Evolutionary conservation across 2,113 vertebrate genomes (phyloP).

Genomic region (Octodon degus): DNA sequence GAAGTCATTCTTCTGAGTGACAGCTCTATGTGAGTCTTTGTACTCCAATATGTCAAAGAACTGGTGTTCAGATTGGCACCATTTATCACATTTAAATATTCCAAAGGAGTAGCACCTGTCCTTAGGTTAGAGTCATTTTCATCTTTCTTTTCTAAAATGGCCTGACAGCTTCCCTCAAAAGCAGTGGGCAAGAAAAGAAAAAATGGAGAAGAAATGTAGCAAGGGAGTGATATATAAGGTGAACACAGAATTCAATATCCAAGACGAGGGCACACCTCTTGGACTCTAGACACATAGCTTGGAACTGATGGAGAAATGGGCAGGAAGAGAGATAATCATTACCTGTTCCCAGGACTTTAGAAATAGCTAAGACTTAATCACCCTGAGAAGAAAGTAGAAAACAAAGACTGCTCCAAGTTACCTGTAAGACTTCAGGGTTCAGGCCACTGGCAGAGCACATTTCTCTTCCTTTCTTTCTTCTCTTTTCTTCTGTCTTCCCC

Average conservation of each 20-base stretch:
- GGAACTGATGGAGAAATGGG: conserved; percentile 72
- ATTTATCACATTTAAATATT: conserved; percentile 81
- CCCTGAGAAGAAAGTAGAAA: conserved; percentile 54
- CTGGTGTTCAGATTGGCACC: not conserved
- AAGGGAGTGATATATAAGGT: conserved; percentile 74
- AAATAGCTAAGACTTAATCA: conserved; percentile 74
- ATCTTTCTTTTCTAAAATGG: conserved; percentile 17
- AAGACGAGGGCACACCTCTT: conserved; percentile 68
- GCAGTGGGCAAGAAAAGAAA: not conserved
- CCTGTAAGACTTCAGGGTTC: conserved; percentile 35
- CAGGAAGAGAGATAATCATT: conserved; percentile 77
- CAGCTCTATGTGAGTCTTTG: conserved; percentile 55
- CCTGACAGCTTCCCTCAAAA: conserved; percentile 7
- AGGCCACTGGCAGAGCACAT: not conserved
- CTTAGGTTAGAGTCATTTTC: conserved; percentile 54
- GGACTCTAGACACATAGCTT: conserved; percentile 73
- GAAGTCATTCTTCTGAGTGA: conserved; percentile 70
- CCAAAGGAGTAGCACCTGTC: conserved; percentile 26
- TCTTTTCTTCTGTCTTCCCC: not conserved
- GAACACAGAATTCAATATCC: conserved; percentile 73
- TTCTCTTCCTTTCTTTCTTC: not conserved
- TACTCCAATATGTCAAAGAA: conserved; percentile 59
- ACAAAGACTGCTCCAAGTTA: conserved; percentile 57
- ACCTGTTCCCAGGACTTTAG: conserved; percentile 71
- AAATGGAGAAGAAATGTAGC: conserved; percentile 46